Conservation (phyloP, 2,797 vertebrate species). For the Leptatherina wallacei region DNA sequence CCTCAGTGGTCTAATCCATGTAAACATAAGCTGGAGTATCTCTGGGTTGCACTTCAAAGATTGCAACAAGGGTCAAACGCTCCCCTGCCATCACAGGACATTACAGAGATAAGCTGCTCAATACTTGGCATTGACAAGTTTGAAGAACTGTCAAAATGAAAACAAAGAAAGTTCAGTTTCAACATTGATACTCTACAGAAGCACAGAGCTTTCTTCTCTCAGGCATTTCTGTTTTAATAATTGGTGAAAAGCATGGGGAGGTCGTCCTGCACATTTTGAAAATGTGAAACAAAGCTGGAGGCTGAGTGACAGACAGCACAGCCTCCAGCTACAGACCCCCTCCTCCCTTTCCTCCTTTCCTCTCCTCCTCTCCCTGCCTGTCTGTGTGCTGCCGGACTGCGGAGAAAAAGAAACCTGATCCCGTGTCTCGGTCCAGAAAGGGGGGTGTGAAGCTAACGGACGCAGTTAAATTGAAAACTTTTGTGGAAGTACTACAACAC, state of each 20-base stretch:
- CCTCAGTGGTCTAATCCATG: conserved; percentile 52
- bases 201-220: conserved; percentile 15
- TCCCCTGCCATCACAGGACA: conserved; percentile 53
- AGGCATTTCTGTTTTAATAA: conserved; percentile 36
- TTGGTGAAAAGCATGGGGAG: conserved; percentile 40
- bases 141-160: conserved; percentile 60
- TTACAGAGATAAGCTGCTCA: conserved; percentile 65
- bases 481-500: conserved; percentile 72
- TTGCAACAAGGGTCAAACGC: conserved; percentile 51
- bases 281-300: conserved; percentile 60
- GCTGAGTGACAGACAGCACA: conserved; percentile 62
- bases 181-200: conserved; percentile 36
- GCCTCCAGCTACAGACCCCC: conserved; percentile 62
- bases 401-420: conserved; percentile 80
- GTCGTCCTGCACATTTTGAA: conserved; percentile 23
- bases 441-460: conserved; percentile 78
- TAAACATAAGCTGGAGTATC: conserved; percentile 49
- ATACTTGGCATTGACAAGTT: conserved; percentile 60
- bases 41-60: conserved; percentile 57
- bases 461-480: conserved; percentile 80
- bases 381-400: conserved; percentile 54
- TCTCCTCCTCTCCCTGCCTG: conserved; percentile 40
- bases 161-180: conserved; percentile 14
- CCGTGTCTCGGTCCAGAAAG: conserved; percentile 66
- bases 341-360: conserved; percentile 36